Evolutionary conservation across 1,140 invertebrate genomes (phyloP).

Genomic region (Papilio xuthus): DNA sequence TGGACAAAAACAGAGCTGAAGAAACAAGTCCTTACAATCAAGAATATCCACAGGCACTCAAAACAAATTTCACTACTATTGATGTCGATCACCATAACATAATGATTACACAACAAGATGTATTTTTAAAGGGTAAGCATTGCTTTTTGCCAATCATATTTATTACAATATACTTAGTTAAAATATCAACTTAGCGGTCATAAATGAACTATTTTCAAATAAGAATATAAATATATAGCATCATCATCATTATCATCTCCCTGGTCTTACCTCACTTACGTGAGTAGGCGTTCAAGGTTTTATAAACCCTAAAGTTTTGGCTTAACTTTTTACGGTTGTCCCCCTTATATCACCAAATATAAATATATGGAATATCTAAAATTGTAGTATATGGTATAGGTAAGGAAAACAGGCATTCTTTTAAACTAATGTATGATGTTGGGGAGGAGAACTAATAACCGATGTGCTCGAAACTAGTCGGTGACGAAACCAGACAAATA

Average conservation of each 20-base stretch:
- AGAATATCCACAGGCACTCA: constrained; percentile 44
- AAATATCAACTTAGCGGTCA: not conserved
- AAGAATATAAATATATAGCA: not conserved
- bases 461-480: no score
- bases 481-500: no score
- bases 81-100: constrained; percentile 46
- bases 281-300: no score
- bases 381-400: no score
- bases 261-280: no score
- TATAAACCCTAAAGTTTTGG: no score
- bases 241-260: no score
- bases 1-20: constrained; percentile 58
- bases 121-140: constrained; percentile 58
- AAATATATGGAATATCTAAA: not conserved
- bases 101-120: constrained; percentile 51
- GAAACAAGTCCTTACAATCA: constrained; percentile 47
- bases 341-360: no score
- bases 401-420: no score
- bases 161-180: constrained; percentile 33
- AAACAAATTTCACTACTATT: constrained; percentile 44
- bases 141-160: constrained; percentile 21
- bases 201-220: not conserved
- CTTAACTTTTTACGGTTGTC: no score
- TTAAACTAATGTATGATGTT: no score
- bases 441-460: no score